Conservation (phyloP, 2,888 invertebrate genomes). For the Pyrrhia umbra region DNA sequence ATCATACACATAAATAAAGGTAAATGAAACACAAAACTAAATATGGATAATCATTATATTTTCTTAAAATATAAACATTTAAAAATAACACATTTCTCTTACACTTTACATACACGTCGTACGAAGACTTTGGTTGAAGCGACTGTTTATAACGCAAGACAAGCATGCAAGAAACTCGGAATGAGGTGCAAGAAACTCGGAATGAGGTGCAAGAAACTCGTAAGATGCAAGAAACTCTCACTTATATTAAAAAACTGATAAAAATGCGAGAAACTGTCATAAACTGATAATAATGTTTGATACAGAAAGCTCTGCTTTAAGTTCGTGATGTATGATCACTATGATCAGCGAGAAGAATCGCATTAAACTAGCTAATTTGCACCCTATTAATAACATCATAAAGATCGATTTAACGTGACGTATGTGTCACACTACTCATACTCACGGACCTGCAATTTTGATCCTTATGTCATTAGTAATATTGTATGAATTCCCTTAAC, state of each 20-base stretch:
- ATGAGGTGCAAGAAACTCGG: background rate
- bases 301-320: background rate
- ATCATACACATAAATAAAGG: too few species aligned
- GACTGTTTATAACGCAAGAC: slow-evolving; percentile 2
- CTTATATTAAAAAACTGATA: too few species aligned
- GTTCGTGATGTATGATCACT: background rate
- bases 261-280: background rate
- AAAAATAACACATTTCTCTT: slow-evolving; percentile 58
- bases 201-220: background rate
- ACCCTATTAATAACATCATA: too few species aligned
- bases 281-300: background rate
- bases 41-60: slow-evolving; percentile 61
- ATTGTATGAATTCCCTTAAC: too few species aligned
- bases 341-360: too few species aligned
- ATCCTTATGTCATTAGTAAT: too few species aligned
- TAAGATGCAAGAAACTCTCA: slow-evolving; percentile 5
- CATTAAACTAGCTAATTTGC: too few species aligned
- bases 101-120: slow-evolving; percentile 38
- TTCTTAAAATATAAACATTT: slow-evolving; percentile 63
- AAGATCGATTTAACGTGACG: too few species aligned
- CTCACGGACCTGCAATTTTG: too few species aligned
- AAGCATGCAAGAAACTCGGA: background rate
- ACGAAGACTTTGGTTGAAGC: slow-evolving; percentile 54
- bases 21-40: slow-evolving; percentile 39
- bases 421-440: too few species aligned